Evolutionary conservation across 2,888 invertebrate genomes (phyloP), one percentile per base, ranked within the genome.

Genomic region (Nomada goodeniana): DNA sequence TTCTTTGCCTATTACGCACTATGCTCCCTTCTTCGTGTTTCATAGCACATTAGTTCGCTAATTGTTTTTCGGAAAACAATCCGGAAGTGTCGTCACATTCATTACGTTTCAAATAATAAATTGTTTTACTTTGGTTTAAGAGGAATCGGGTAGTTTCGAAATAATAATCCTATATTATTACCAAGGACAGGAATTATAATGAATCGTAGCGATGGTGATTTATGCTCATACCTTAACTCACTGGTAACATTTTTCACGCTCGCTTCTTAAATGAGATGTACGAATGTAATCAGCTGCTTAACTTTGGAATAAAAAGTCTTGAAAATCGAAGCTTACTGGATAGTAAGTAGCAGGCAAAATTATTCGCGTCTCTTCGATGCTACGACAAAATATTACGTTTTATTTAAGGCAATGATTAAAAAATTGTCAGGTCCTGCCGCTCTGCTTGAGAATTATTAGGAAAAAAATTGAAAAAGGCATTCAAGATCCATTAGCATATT

Each of bases 1-100:
- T 60, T 53, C 57, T n/a, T 2, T 57, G 50, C 47, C 65, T 50
- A n/a, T 72, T 80, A 61, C 11, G 60, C 10, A 5, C 26, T 13
- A 60, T 50, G 23, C 44, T 52, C 63, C 50, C 18, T 15, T 5
- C 9, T 36, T 13, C 5, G 9, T 47, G 47, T 47, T 44, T 60
- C 59, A 11, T 42, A n/a, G 52, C 44, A 23, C 15, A 55, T 15
- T 11, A 55, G 29, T 61, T 44, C 60, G 55, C 55, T 53, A 47
- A 13, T 69, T 23, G 9, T 26, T 18, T 52, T 64, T 69, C 57
- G 13, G 10, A 15, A 7, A 11, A 29, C 61, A 65, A 36, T 61
- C 20, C 15, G 36, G 15, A 26, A 3, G 10, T 23, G 13, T 47
- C 36, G 9, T 42, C 42, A 3, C 3, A 10, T 57, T 59, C 44